phyloP scores from a whole-genome alignment of 1,140 invertebrate genomes.

The Drosophila pachea region DNA sequence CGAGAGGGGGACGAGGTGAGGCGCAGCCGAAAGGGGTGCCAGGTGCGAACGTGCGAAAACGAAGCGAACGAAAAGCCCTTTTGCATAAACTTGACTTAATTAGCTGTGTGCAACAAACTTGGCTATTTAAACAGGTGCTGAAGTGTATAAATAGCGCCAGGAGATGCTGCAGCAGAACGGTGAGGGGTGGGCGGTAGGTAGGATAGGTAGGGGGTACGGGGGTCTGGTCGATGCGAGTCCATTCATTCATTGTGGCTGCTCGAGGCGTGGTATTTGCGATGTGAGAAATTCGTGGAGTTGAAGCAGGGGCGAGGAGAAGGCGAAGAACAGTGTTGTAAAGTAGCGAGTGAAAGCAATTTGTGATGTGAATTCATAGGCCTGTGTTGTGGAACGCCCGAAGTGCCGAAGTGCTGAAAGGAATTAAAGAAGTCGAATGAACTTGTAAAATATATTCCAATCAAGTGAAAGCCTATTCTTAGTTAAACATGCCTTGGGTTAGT shows the following conservation, averaged over 20 bases:
- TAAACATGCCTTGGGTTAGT: no score
- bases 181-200: background rate
- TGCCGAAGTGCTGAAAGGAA: no score
- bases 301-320: background rate
- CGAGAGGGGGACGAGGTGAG: background rate
- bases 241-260: background rate
- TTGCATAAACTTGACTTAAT: conserved; percentile 77
- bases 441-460: no score
- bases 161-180: conserved; percentile 3
- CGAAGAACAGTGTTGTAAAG: background rate
- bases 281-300: background rate
- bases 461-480: no score
- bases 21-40: background rate
- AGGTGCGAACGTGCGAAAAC: conserved; percentile 47
- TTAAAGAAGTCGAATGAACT: no score
- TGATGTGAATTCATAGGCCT: no score
- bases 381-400: no score
- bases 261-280: background rate
- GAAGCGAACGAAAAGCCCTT: conserved; percentile 36
- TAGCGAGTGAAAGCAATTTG: background rate
- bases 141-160: conserved; percentile 31
- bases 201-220: no score
- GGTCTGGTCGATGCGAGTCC: background rate
- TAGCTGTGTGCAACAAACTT: conserved; percentile 72
- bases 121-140: conserved; percentile 71